phyloP scores from a whole-genome alignment of 2,113 vertebrate species.

The Geococcyx californianus region DNA sequence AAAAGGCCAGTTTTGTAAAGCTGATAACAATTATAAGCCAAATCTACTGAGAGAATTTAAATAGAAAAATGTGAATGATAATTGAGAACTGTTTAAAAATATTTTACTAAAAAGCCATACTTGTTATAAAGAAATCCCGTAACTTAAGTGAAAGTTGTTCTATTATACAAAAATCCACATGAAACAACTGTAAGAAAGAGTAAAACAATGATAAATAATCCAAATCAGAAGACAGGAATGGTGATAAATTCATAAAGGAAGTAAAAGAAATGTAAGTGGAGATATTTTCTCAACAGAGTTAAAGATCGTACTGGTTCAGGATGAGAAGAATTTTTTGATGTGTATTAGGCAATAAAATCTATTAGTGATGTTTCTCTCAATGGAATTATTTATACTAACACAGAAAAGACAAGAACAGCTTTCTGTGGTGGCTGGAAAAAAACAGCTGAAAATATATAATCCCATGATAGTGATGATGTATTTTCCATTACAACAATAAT shows the following conservation, averaged over 20 bases:
- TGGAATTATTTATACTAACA: background rate
- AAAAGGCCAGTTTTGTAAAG: constrained; percentile 9
- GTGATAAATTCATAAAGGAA: background rate
- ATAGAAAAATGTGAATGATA: constrained; percentile 47
- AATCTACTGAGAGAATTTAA: constrained; percentile 51
- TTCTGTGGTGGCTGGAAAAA: constrained; percentile 23
- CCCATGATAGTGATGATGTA: background rate
- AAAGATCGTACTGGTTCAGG: background rate
- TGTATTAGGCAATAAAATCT: background rate
- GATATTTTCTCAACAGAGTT: background rate
- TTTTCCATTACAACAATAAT: constrained; percentile 44
- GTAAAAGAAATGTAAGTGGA: background rate
- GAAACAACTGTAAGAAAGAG: background rate
- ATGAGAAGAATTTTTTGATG: background rate
- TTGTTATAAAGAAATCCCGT: constrained; percentile 27
- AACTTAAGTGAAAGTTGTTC: constrained; percentile 33
- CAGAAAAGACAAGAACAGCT: background rate
- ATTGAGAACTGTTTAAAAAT: constrained; percentile 48
- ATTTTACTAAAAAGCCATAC: constrained; percentile 1
- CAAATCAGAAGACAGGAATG: constrained; percentile 30
- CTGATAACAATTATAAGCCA: constrained; percentile 58
- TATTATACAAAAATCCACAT: background rate
- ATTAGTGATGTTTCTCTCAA: background rate
- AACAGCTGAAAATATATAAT: background rate
- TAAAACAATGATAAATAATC: background rate